These are phyloP conservation scores for Lysiphlebus fabarum DNA, from an alignment of 1,140 invertebrate species.

Conservation along the genomic window DNA sequence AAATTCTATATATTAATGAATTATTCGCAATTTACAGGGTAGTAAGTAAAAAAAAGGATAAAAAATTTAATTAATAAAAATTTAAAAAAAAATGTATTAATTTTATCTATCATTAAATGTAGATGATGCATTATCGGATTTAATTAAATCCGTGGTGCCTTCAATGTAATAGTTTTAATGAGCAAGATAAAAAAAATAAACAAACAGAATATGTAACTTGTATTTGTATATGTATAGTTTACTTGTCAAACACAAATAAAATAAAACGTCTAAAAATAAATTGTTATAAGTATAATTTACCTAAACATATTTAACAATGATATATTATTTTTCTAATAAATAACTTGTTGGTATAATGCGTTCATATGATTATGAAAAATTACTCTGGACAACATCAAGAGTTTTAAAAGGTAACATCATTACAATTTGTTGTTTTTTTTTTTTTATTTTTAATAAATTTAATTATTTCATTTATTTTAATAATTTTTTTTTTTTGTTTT, in stretches of 20 bases:
- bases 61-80: conserved; percentile 6
- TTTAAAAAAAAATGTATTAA: conserved; percentile 5
- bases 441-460: too few species aligned
- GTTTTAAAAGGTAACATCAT: conserved; percentile 94
- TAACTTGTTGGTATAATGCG: conserved; percentile 96
- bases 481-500: conserved; percentile 10
- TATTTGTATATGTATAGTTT: conserved; percentile 51
- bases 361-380: conserved; percentile 95
- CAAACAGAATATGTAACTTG: conserved; percentile 39
- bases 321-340: too few species aligned
- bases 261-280: conserved; percentile 40
- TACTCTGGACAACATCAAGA: conserved; percentile 96
- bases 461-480: conserved; percentile 28
- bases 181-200: conserved; percentile 17
- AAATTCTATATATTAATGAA: conserved; percentile 38
- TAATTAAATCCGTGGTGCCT: conserved; percentile 32
- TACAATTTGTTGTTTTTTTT: too few species aligned
- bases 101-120: conserved; percentile 28
- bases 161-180: conserved; percentile 52
- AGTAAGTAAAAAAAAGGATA: conserved; percentile 28
- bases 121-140: conserved; percentile 32
- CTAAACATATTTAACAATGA: too few species aligned
- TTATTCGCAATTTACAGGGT: conserved; percentile 50
- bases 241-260: conserved; percentile 51
- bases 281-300: conserved; percentile 30